phyloP scores from a whole-genome alignment of 2,113 vertebrate species.

The Myanophis thanlyinensis region DNA sequence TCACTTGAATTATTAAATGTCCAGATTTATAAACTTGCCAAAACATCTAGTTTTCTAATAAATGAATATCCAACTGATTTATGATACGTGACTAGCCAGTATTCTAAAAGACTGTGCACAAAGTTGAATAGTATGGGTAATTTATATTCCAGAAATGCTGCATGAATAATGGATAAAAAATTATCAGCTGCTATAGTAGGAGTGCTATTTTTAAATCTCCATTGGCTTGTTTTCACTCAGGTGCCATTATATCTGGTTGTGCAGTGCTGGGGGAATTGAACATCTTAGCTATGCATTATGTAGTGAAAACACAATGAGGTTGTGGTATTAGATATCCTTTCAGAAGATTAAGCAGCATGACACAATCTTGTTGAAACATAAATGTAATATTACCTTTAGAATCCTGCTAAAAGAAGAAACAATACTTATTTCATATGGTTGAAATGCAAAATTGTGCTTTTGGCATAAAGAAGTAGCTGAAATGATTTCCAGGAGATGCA shows the following conservation, averaged over 20 bases:
- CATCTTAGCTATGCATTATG: constrained; percentile 8
- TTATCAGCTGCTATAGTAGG: not conserved
- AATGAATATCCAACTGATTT: not conserved
- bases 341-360: not conserved
- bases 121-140: not conserved
- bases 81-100: not conserved
- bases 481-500: not conserved
- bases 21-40: not conserved
- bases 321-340: not conserved
- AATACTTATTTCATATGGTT: not conserved
- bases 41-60: not conserved
- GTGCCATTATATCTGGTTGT: constrained; percentile 28
- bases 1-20: not conserved
- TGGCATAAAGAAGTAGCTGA: not conserved
- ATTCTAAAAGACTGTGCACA: not conserved
- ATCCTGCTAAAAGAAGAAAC: not conserved
- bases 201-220: constrained; percentile 20
- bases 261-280: constrained; percentile 24
- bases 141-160: not conserved
- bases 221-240: constrained; percentile 26
- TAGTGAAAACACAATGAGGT: not conserved
- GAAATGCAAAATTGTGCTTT: not conserved
- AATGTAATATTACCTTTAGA: not conserved
- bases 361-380: not conserved
- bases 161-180: not conserved